A percentile compares a stretch with the other conserved stretches of the same genome.
Conservation (phyloP, 37 sponge, comb jelly and placozoan genomes). For the Halisarca cf. caerulea region DNA sequence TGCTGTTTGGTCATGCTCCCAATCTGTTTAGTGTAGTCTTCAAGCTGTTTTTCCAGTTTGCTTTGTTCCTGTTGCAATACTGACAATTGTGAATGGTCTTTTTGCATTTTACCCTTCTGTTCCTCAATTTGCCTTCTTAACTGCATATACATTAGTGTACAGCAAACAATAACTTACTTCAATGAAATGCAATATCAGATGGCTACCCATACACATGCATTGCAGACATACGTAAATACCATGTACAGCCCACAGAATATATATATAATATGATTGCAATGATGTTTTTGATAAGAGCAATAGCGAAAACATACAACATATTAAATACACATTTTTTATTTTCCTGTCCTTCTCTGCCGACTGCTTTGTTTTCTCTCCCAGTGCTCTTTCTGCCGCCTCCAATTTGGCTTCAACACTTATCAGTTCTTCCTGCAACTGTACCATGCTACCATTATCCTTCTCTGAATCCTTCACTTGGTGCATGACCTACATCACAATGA, state of each 20-base stretch:
- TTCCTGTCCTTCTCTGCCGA: background rate
- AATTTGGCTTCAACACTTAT: background rate
- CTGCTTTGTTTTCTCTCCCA: slow-evolving; percentile 5
- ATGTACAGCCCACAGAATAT: too few species aligned
- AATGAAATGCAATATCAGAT: too few species aligned
- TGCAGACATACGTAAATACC: too few species aligned
- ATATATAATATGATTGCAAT: background rate
- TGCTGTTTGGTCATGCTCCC: background rate
- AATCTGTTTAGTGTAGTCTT: background rate
- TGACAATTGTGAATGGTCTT: background rate
- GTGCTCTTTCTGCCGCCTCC: background rate
- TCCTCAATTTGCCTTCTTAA: background rate
- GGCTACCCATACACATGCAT: too few species aligned
- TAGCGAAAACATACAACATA: background rate
- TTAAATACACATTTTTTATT: background rate
- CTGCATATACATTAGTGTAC: background rate
- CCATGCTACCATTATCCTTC: too few species aligned
- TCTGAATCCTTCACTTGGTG: too few species aligned
- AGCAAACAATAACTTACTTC: too few species aligned
- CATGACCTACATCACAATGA: too few species aligned
- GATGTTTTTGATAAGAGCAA: background rate
- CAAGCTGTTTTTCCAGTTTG: slow-evolving; percentile 7
- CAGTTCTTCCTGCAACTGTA: too few species aligned
- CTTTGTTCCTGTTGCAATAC: background rate
- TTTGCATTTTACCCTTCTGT: background rate